These are phyloP conservation scores for Argyresthia goedartella DNA, from an alignment of 2,888 invertebrate genomes.

Conservation along the genomic window DNA sequence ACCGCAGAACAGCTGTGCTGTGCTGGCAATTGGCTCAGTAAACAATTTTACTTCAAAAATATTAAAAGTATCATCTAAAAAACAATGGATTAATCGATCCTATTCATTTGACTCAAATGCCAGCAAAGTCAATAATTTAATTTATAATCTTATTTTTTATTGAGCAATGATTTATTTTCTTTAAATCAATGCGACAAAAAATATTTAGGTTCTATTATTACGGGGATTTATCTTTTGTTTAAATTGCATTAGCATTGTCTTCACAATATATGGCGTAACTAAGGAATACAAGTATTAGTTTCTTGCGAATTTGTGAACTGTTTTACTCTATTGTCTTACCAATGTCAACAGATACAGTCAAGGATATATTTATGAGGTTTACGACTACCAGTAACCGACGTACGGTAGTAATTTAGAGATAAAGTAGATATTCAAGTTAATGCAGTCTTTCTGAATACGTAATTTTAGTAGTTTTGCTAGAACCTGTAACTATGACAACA, in stretches of 20 bases:
- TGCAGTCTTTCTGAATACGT: constrained; percentile 34
- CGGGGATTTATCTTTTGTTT: too few relatives aligned
- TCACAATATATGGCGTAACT: too few relatives aligned
- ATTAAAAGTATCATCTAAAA: too few relatives aligned
- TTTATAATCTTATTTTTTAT: neutral
- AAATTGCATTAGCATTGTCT: too few relatives aligned
- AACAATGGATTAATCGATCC: too few relatives aligned
- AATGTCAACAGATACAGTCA: constrained; percentile 56
- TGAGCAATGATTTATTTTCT: neutral
- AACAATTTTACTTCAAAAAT: neutral
- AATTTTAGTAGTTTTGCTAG: constrained; percentile 58
- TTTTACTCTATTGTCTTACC: constrained; percentile 15
- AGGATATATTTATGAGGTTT: constrained; percentile 52
- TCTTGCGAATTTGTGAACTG: neutral
- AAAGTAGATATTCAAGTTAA: constrained; percentile 51
- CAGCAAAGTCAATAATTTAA: neutral
- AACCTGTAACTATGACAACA: constrained; percentile 51
- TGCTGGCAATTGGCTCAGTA: constrained; percentile 1
- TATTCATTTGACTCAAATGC: neutral
- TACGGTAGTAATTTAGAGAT: constrained; percentile 57
- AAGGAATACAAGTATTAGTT: too few relatives aligned
- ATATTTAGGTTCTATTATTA: too few relatives aligned
- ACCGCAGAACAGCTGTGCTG: neutral
- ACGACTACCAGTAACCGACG: constrained; percentile 43
- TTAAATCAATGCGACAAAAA: neutral